These are phyloP conservation scores for Chaetodon auriga DNA, from an alignment of 2,113 vertebrate species.

Conservation along the genomic window DNA sequence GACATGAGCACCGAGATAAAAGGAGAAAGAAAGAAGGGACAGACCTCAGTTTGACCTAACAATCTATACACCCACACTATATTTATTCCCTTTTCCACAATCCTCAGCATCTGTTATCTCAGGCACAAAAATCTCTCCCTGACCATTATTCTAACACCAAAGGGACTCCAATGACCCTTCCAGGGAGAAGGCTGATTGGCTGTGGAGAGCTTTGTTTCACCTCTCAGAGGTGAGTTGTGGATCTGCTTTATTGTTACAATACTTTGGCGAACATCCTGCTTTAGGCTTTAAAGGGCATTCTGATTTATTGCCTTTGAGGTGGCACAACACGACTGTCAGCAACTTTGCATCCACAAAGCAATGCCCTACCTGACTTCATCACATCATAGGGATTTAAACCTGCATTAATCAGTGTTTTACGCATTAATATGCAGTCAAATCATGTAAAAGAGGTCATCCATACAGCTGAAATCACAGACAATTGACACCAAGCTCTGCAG, in stretches of 20 bases:
- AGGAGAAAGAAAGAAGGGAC: not conserved
- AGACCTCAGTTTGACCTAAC: conserved; percentile 5
- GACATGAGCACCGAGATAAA: not conserved
- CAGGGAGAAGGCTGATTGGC: not conserved
- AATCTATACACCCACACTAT: not conserved
- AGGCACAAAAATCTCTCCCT: not conserved
- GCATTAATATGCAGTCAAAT: not conserved
- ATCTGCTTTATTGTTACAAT: not conserved
- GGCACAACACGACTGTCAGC: conserved; percentile 20
- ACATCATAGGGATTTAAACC: not conserved
- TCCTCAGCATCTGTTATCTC: not conserved
- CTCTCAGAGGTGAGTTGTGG: conserved; percentile 16
- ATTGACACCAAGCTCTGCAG: not conserved
- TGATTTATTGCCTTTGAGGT: conserved; percentile 23
- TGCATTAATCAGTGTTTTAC: not conserved
- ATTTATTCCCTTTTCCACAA: not conserved
- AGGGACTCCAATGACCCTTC: not conserved
- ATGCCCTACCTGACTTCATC: not conserved
- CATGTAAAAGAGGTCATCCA: not conserved
- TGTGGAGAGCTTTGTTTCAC: not conserved
- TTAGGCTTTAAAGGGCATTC: conserved; percentile 19
- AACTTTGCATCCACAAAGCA: not conserved
- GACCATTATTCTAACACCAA: conserved; percentile 1
- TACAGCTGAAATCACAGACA: not conserved
- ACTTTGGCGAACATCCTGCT: conserved; percentile 5